Base-by-base conservation (phyloP, 2,797 vertebrate genomes). In the Microchirus variegatus region DNA sequence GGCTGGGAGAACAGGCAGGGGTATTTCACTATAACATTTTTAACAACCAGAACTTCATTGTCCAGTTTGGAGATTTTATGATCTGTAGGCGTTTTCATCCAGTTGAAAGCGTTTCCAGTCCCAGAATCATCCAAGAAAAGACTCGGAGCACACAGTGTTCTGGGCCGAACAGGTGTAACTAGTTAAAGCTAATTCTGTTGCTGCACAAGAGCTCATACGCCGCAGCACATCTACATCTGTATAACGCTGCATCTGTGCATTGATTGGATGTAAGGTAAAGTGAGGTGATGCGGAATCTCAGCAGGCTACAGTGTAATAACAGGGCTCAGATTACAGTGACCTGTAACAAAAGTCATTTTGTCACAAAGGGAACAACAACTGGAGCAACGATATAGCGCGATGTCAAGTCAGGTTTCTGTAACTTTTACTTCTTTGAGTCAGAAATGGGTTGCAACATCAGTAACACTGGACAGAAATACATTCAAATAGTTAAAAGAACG, bases 11-110 rank as follows among this genome's bases (percentile, higher is more conserved):
- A 75, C 69, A 80, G 69, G 72, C 80, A 81, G 80, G 87, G 77
- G 81, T 78, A 84, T 89, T 89, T 84, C 59, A 63, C 85, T 79
- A 80, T 88, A 89, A 88, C 81, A 68, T n/a, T 60, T 89, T 89
- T 87, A 89, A 91, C 87, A 78, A 64, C 78, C 82, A 52, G 3
- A 77, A 57, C 67, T 82, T 87, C 88, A 86, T 88, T 87, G 88
- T 91, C 73, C 83, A 80, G 77, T 82, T 82, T 77, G 43, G 54
- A 59, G 61, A 66, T 74, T 90, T 87, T 86, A 89, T 81, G 79
- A 84, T 63, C 50, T 63, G 75, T 35, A 75, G 87, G 84, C 77
- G 53, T 89, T 81, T 62, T 55, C 60, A 13, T 71, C 8, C 16
- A 75, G 79, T 75, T 78, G 54, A 88, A 87, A 86, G 63, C 37